phyloP scores from a whole-genome alignment of 2,113 vertebrate species.

The Gymnogyps californianus region DNA sequence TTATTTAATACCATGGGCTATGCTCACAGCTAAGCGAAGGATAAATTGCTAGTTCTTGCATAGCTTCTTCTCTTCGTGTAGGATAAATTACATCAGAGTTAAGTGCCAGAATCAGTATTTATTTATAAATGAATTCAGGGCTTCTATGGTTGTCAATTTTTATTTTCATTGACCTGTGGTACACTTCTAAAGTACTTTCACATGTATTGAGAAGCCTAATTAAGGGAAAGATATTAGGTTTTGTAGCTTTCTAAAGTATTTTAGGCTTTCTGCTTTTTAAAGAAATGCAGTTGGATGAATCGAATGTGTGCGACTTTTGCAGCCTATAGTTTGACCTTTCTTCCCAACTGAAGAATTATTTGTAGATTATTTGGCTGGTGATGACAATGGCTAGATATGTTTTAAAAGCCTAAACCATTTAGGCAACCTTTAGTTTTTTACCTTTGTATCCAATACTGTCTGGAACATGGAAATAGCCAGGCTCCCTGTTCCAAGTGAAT shows the following conservation, averaged over 20 bases:
- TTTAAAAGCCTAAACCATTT: background rate
- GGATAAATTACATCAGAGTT: background rate
- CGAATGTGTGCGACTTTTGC: accelerated
- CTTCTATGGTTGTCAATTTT: background rate
- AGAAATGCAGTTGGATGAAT: background rate
- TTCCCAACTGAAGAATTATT: background rate
- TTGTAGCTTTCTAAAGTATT: background rate
- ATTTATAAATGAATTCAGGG: background rate
- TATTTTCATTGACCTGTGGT: background rate
- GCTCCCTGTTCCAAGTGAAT: background rate
- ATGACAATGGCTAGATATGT: background rate
- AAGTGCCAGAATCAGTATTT: background rate
- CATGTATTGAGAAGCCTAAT: background rate
- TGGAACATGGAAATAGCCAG: background rate
- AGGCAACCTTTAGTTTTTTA: background rate
- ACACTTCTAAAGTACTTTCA: background rate
- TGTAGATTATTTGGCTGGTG: background rate
- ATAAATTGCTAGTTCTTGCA: background rate
- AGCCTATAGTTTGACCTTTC: background rate
- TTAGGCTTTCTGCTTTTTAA: background rate
- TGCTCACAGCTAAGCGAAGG: background rate
- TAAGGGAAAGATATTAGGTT: background rate
- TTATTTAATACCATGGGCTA: background rate
- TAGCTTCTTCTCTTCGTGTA: background rate
- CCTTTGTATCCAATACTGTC: background rate